Conservation (phyloP, 2,113 vertebrate species). For the Okapia johnstoni region DNA sequence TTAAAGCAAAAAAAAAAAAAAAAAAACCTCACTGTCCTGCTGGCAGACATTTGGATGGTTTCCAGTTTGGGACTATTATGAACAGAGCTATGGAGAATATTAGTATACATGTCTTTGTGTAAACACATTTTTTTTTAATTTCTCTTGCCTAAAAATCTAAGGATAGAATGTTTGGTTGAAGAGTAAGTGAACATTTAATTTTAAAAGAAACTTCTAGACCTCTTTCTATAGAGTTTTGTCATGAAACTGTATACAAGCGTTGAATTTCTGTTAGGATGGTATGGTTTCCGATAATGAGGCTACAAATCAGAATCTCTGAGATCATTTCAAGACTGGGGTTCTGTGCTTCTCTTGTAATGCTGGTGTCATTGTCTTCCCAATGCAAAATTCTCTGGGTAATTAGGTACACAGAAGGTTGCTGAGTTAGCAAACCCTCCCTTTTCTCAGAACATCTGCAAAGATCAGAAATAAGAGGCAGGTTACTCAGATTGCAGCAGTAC, state of each 20-base stretch:
- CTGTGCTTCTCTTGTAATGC: neutral
- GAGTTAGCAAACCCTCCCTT: neutral
- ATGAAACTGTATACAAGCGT: rapidly evolving
- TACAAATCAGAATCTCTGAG: neutral
- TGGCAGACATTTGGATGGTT: neutral
- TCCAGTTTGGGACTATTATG: neutral
- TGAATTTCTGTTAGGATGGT: neutral
- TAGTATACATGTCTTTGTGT: neutral
- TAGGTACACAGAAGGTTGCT: neutral
- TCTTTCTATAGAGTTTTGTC: neutral
- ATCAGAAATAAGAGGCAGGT: neutral
- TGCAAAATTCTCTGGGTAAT: neutral
- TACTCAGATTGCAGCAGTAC: neutral
- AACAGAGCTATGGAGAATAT: neutral
- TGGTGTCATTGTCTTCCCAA: neutral
- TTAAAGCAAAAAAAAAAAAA: neutral
- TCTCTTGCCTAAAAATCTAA: neutral
- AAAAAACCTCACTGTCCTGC: neutral
- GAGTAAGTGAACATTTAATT: neutral
- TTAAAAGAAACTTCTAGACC: neutral
- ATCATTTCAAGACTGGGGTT: neutral
- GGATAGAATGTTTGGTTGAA: neutral
- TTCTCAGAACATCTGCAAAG: neutral
- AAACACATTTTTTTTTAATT: neutral
- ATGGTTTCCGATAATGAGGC: neutral